Evolutionary conservation across 2,888 invertebrate genomes (phyloP).

Genomic region (Pheosia tremula): DNA sequence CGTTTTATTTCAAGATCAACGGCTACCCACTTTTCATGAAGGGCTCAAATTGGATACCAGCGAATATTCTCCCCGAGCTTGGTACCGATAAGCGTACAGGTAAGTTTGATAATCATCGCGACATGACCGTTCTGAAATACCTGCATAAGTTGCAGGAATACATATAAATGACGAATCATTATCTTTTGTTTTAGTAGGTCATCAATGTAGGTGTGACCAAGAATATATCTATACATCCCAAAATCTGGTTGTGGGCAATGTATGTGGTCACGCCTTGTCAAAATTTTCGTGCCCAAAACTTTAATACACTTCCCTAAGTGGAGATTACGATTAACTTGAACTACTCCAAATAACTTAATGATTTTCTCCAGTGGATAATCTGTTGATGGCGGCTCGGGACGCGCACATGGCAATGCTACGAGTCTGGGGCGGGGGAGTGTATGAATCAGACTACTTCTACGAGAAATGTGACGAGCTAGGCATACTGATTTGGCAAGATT

Average conservation of each 20-base stretch:
- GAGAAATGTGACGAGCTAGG: conserved; percentile 94
- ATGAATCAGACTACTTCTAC: conserved; percentile 96
- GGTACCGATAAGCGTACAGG: conserved; percentile 81
- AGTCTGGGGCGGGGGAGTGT: conserved; percentile 99
- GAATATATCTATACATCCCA: background rate
- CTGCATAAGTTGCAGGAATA: background rate
- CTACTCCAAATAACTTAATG: background rate
- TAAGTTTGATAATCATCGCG: conserved; percentile 36
- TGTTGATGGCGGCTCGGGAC: conserved; percentile 88
- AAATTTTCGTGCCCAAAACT: too few species aligned
- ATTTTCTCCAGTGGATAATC: conserved; percentile 75
- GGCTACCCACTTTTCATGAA: conserved; percentile 95
- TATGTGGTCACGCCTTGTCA: too few species aligned
- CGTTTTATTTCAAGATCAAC: conserved; percentile 96
- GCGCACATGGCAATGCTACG: conserved; percentile 96
- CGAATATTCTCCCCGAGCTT: conserved; percentile 92
- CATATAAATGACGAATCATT: background rate
- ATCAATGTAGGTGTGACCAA: too few species aligned
- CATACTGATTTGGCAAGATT: conserved; percentile 98
- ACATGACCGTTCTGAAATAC: background rate
- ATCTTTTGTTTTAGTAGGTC: too few species aligned
- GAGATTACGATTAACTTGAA: too few species aligned
- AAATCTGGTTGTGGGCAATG: too few species aligned
- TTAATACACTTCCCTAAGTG: too few species aligned
- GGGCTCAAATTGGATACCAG: conserved; percentile 97